A percentile compares a stretch with the other conserved stretches of the same genome.
Conservation (phyloP, 2,113 vertebrate species). For the Podilymbus podiceps region DNA sequence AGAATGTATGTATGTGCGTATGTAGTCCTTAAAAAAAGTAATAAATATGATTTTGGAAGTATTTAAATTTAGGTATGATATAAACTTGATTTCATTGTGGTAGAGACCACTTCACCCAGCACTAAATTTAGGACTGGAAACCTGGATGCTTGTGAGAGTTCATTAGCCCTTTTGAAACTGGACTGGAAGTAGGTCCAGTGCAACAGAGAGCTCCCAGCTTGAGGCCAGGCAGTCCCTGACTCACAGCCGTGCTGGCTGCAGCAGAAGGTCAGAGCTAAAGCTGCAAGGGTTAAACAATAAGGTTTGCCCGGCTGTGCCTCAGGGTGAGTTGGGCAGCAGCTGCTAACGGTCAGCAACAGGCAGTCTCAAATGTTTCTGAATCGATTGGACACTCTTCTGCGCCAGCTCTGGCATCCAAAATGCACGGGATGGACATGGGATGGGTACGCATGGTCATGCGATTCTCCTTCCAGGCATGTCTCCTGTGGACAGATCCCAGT, state of each 20-base stretch:
- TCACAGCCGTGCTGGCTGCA: neutral
- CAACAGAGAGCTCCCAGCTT: neutral
- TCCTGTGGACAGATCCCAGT: neutral
- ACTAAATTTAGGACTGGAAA: neutral
- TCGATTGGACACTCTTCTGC: neutral
- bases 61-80: neutral
- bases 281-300: neutral
- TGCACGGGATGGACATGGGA: neutral
- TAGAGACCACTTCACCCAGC: neutral
- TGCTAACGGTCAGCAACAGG: neutral
- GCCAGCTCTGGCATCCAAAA: neutral
- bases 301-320: neutral
- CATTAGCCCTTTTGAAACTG: neutral
- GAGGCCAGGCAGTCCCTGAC: neutral
- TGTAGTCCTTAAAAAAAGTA: neutral
- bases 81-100: neutral
- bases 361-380: neutral
- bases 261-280: neutral
- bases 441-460: accelerated
- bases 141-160: neutral
- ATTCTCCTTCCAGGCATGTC: neutral
- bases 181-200: neutral
- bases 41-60: neutral
- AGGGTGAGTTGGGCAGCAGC: neutral
- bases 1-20: neutral